Base-by-base conservation (phyloP, 2,888 invertebrate genomes). In the Phlogophora meticulosa region DNA sequence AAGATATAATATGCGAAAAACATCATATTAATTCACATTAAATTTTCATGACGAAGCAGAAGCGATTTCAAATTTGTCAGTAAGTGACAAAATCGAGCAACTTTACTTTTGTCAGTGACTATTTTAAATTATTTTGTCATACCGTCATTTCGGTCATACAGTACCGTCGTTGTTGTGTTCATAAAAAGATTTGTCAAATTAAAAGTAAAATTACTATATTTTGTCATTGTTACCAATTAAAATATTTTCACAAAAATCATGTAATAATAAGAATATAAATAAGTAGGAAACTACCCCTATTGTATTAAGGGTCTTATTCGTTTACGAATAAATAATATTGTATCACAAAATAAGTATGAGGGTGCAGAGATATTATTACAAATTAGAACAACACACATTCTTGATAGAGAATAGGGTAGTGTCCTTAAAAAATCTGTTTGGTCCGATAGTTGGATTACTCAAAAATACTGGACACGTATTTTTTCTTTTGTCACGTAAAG, bases 291-390 rank as follows among this genome's bases (percentile, higher is more conserved):
- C n/a, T 42, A 56, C 24, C 53, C 59, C 24, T 46, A 48, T 13
- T 1, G 5, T 17, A 17, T 20, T 22, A 7, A 72, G 56, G 76
- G 40, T 20, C 3, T 15, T 51, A 73, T 48, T 57, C 42, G 32
- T 51, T 34, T 40, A 45, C n/a, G 38, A 48, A 63, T 53, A 71
- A 46, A 13, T 20, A 22, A 49, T 15, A 62, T 13, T 40, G 32
- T 72, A 72, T 72, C 72, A 72, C 72, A 72, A 67, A 24, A 43
- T 55, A 49, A n/a, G 15, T 52, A 38, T 55, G 34, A 40, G 9
- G 5, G 0, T 13, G 11, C 40, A 55, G 3, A 51, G 20, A 40
- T 20, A 42, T 56, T 40, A 40, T 52, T 32, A 7, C 15, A 32
- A 38, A 52, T 4, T 7, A 17, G 9, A 60, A 60, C 24, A 7